Evolutionary conservation across 2,113 vertebrate species (phyloP), one percentile per base, ranked within the genome.

Genomic region (Puffinus mauretanicus): DNA sequence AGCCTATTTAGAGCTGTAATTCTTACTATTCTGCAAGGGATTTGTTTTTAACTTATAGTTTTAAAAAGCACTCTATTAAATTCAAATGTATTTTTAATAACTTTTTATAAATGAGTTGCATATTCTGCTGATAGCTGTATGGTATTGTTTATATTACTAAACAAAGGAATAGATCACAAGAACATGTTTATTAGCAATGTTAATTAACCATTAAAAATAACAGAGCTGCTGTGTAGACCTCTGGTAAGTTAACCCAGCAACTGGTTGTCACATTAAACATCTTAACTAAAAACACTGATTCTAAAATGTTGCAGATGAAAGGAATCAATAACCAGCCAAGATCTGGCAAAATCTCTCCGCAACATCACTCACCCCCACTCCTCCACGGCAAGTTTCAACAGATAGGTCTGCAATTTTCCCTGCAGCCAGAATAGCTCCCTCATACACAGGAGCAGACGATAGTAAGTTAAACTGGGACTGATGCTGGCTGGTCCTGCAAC

Each of bases 1-100:
- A 49, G 34, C 15, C 29, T 72, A 27, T 27, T 64, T 13, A 79
- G 13, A 65, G 20, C 8, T 67, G 6, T 40, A 73, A 73, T 13
- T 91, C 51, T 64, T 60, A 87, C 2, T 16, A 44, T 83, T 96
- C 83, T 97, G 55, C 16, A 16, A 82, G 75, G 76, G 29, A 85
- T 38, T 96, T 95, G 29, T 65, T 94, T 84, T 52, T 57, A 73
- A 84, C 83, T 67, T 52, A 76, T 2, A 82, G 54, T 79, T 95
- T 72, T 62, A 49, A 52, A 69, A 86, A 83, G 14, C 9, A 61
- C 7, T 61, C 30, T 72, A 32, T 57, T 94, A 84, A 84, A 89
- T 46, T 54, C 6, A 89, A 81, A 70, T 34, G 10, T 54, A 25
- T 84, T 73, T 82, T 73, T 77, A 65, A 6, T 65, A 91, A 64